A percentile compares a stretch with the other conserved stretches of the same genome.
Evolutionary conservation across 30 jellyfish, hydroid and myxozoan genomes (phyloP).

Genomic region (Pelagia noctiluca): DNA sequence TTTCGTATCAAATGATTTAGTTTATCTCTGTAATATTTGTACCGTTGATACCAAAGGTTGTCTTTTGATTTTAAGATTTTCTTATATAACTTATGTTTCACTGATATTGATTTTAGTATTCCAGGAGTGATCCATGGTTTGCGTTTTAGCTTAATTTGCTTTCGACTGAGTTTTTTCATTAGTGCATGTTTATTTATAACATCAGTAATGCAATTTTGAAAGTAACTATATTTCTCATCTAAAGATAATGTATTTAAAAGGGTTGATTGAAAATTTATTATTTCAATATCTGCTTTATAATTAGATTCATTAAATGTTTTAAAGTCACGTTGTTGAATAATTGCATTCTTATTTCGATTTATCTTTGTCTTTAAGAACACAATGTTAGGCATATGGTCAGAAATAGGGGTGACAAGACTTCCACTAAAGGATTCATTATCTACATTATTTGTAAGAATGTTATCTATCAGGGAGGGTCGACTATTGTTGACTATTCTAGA

Average conservation of each 20-base stretch:
- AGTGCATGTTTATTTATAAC: slow-evolving; percentile 21
- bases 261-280: neutral
- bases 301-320: neutral
- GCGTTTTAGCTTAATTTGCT: neutral
- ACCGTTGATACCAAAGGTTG: slow-evolving; percentile 8
- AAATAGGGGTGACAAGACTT: neutral
- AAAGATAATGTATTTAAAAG: neutral
- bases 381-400: neutral
- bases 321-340: neutral
- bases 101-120: slow-evolving; percentile 5
- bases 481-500: neutral
- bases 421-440: neutral
- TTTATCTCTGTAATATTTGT: slow-evolving; percentile 13
- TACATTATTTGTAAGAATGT: neutral
- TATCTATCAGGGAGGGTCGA: neutral
- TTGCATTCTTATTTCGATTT: neutral
- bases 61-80: slow-evolving; percentile 5
- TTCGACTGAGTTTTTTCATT: neutral
- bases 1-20: slow-evolving; percentile 7
- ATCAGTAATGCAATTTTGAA: neutral
- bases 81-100: neutral
- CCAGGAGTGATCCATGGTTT: slow-evolving; percentile 25
- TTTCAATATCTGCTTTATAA: neutral
- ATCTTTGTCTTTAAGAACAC: neutral
- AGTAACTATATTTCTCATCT: neutral